phyloP scores from a whole-genome alignment of 2,888 invertebrate genomes.

The Tethea ocularis region DNA sequence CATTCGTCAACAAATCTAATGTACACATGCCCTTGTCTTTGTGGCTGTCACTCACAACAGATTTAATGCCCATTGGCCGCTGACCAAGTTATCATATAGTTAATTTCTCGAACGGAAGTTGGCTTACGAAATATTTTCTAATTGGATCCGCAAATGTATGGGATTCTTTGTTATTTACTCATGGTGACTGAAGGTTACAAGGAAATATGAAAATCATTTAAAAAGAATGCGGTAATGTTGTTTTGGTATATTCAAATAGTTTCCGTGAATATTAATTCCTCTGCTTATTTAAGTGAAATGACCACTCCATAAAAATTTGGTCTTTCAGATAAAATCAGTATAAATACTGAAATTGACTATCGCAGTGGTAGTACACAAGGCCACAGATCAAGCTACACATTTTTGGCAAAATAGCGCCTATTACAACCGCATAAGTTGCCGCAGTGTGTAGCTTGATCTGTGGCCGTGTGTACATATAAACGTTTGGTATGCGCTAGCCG shows the following conservation, averaged over 20 bases:
- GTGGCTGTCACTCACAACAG: slow-evolving; percentile 28
- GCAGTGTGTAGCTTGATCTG: too few species aligned
- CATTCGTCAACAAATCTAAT: not conserved
- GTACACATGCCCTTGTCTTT: slow-evolving; percentile 12
- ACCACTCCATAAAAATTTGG: too few species aligned
- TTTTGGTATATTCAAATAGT: not conserved
- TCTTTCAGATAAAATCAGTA: too few species aligned
- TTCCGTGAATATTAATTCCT: not conserved
- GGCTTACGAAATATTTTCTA: slow-evolving; percentile 51
- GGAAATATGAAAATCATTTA: not conserved
- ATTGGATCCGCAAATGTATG: slow-evolving; percentile 26
- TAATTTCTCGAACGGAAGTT: slow-evolving; percentile 40
- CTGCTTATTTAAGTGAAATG: not conserved
- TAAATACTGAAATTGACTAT: too few species aligned
- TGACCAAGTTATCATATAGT: slow-evolving; percentile 49
- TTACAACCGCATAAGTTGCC: too few species aligned
- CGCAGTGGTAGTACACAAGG: too few species aligned
- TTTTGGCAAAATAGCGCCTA: too few species aligned
- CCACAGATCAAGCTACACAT: too few species aligned
- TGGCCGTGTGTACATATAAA: too few species aligned
- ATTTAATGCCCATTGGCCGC: slow-evolving; percentile 43
- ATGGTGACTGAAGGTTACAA: slow-evolving; percentile 15
- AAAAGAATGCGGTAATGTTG: not conserved
- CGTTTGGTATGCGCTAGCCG: too few species aligned
- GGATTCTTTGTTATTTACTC: slow-evolving; percentile 36